These are phyloP conservation scores for Chaetura pelagica DNA, from an alignment of 2,113 vertebrate species.

Conservation along the genomic window DNA sequence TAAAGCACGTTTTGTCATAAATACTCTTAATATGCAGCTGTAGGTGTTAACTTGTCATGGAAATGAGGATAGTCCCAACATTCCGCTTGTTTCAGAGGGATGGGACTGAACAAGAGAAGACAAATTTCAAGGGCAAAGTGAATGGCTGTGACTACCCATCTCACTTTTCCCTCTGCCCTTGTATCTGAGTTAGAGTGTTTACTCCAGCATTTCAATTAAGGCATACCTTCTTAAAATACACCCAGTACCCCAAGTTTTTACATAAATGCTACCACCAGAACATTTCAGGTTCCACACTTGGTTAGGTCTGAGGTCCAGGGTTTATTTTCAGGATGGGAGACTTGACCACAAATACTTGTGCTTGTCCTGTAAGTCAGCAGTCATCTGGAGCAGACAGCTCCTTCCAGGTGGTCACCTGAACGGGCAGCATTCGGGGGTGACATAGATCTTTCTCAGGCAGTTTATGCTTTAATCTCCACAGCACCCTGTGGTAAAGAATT, in stretches of 20 bases:
- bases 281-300: background rate
- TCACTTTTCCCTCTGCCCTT: background rate
- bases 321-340: background rate
- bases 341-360: background rate
- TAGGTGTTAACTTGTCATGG: background rate
- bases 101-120: background rate
- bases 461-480: background rate
- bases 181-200: background rate
- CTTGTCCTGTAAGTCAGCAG: background rate
- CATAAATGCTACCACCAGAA: background rate
- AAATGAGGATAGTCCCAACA: background rate
- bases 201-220: background rate
- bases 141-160: background rate
- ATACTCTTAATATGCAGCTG: background rate
- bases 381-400: background rate
- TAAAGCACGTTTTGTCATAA: background rate
- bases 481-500: background rate
- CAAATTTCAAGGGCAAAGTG: background rate
- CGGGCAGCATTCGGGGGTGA: rapidly evolving
- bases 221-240: background rate
- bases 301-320: background rate
- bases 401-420: rapidly evolving
- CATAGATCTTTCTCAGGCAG: rapidly evolving
- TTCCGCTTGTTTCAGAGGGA: background rate
- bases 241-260: background rate